Evolutionary conservation across 2,888 invertebrate genomes (phyloP).

Genomic region (Caenorhabditis angaria): DNA sequence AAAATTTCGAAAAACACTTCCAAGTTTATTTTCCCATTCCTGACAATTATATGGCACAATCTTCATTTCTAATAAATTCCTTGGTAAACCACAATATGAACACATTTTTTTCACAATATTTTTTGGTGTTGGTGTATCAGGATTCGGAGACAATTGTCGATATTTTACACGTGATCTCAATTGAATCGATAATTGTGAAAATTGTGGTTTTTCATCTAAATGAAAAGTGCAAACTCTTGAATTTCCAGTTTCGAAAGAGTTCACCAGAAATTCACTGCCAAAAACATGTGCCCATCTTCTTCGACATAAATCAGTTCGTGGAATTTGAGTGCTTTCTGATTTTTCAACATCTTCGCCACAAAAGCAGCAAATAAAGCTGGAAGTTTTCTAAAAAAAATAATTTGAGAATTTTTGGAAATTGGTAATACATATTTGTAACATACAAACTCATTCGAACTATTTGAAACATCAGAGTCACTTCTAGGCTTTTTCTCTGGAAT

Average conservation of each 20-base stretch:
- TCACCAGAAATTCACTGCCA: neutral
- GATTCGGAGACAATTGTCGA: too few relatives aligned
- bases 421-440: neutral
- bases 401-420: neutral
- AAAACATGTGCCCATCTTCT: neutral
- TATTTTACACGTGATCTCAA: neutral
- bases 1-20: neutral
- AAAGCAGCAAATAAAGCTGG: too few relatives aligned
- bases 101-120: neutral
- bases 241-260: neutral
- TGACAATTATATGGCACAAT: neutral
- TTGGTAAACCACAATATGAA: neutral
- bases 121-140: neutral
- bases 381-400: too few relatives aligned
- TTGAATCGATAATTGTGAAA: too few relatives aligned
- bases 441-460: too few relatives aligned
- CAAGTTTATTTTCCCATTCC: neutral
- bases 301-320: neutral
- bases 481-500: too few relatives aligned
- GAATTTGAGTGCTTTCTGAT: neutral
- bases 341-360: neutral
- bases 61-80: neutral
- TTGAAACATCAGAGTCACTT: too few relatives aligned
- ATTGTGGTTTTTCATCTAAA: neutral
- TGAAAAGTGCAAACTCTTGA: neutral